These are phyloP conservation scores for Thamnaconus septentrionalis DNA, from an alignment of 2,113 vertebrate genomes.

Conservation along the genomic window DNA sequence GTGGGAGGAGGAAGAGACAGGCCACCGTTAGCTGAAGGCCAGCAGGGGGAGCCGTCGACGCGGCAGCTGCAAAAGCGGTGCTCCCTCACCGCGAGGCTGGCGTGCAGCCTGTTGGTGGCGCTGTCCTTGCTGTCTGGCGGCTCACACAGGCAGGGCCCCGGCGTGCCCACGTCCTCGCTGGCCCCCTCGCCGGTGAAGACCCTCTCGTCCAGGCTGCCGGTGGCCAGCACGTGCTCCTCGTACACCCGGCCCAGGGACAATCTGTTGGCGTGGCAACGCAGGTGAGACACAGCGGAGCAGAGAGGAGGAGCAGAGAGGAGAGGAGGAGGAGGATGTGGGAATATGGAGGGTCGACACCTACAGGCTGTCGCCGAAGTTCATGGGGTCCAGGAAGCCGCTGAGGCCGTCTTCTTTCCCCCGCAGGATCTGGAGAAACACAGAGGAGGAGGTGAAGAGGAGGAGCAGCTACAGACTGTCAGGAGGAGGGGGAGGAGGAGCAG, in stretches of 20 bases:
- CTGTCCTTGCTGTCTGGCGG: conserved; percentile 73
- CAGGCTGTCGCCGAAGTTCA: conserved; percentile 92
- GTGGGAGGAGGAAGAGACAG: no score
- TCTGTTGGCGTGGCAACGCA: conserved; percentile 55
- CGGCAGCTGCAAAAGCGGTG: background rate
- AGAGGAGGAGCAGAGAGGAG: background rate
- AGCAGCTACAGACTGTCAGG: no score
- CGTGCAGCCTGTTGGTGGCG: conserved; percentile 48
- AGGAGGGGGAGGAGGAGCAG: no score
- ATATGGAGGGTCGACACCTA: conserved; percentile 72
- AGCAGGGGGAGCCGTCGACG: background rate
- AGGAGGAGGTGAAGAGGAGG: background rate
- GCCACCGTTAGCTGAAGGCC: no score
- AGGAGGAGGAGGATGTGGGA: background rate
- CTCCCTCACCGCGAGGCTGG: conserved; percentile 53
- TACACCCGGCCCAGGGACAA: conserved; percentile 90
- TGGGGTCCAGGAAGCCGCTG: conserved; percentile 90
- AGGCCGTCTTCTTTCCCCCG: conserved; percentile 90
- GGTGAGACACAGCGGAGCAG: background rate
- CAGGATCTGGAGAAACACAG: conserved; percentile 77
- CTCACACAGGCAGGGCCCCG: conserved; percentile 77
- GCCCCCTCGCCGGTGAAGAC: conserved; percentile 91
- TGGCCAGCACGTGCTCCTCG: conserved; percentile 87
- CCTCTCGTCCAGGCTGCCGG: conserved; percentile 88
- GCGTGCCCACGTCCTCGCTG: conserved; percentile 87